phyloP scores from a whole-genome alignment of 2,113 vertebrate genomes.

The Sander lucioperca region DNA sequence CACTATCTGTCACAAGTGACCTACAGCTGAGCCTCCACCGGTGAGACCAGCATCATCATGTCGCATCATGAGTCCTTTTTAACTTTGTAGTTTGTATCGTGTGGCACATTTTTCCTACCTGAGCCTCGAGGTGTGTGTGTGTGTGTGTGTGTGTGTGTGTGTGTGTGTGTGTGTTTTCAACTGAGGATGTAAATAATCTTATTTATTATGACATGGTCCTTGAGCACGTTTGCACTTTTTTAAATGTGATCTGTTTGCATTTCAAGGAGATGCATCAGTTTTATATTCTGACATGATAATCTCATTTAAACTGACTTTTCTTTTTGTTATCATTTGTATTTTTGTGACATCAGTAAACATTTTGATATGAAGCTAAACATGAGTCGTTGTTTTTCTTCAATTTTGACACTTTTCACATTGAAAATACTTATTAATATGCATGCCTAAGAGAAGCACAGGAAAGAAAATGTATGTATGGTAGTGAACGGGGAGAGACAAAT shows the following conservation, averaged over 20 bases:
- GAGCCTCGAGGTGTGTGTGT: conserved; percentile 36
- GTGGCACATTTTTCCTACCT: conserved; percentile 23
- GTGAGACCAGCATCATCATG: conserved; percentile 7
- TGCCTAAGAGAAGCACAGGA: too few relatives aligned
- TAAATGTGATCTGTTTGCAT: conserved; percentile 19
- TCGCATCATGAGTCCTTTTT: not conserved
- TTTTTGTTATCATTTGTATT: conserved; percentile 21
- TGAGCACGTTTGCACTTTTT: conserved; percentile 73
- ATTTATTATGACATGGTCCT: conserved; percentile 60
- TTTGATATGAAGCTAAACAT: conserved; percentile 40
- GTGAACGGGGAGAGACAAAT: too few relatives aligned
- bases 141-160: conserved; percentile 6
- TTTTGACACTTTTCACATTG: too few relatives aligned
- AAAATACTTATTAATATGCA: too few relatives aligned
- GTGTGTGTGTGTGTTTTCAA: conserved; percentile 20
- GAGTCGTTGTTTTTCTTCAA: not conserved
- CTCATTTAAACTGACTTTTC: conserved; percentile 21
- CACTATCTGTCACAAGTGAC: conserved; percentile 45
- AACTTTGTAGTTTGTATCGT: not conserved
- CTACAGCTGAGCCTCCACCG: conserved; percentile 41
- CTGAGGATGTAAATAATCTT: conserved; percentile 58
- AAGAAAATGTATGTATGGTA: too few relatives aligned
- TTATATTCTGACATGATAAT: conserved; percentile 45
- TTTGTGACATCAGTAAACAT: conserved; percentile 50
- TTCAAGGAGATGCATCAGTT: conserved; percentile 11